Evolutionary conservation across 1,140 invertebrate genomes (phyloP), one percentile per base, ranked within the genome.

Genomic region (Drosophila pseudoobscura): DNA sequence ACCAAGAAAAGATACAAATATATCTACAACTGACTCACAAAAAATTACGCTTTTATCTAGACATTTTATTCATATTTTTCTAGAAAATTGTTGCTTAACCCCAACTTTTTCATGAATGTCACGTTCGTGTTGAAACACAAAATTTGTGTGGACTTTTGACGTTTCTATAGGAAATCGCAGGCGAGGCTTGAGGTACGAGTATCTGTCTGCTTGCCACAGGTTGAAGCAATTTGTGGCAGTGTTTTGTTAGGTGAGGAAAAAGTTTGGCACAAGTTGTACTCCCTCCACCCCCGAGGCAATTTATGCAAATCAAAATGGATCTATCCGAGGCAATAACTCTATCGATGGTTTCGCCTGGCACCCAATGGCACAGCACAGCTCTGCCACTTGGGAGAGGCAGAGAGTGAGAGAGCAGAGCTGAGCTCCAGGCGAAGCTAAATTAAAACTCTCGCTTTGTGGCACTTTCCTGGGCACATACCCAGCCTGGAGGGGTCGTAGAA

Each of bases 221-320:
- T 39, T 39, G 9, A 13, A 39, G 35, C 35, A 39, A 39, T 39
- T 39, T 39, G 35, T 29, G 26, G 31, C 35, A 43, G 43, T 26
- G 39, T 51, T 17, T 50, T 52, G 39, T 15, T 69, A 64, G 62
- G 59, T 59, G 45, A 44, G 3, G 3, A 11, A 64, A 64, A 64
- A 64, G 53, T 72, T 59, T 20, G 1, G 20, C 8, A 64, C 62
- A 64, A 64, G 53, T 72, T 59, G 26, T 43, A 41, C 31, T 9
- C 29, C 7, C 31, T 63, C 63, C 24, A 26, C 24, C 74, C 82
- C 64, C 60, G 29, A 56, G 74, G 78, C 82, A 87, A 78, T 88
- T 87, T 87, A 87, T 87, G 82, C 82, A 75, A 75, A 75, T 75
- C 72, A 75, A 75, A 75, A 75, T 68, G 54, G 52, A 66, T 75